These are phyloP conservation scores for Volucella inanis DNA, from an alignment of 2,888 invertebrate genomes.

Conservation along the genomic window DNA sequence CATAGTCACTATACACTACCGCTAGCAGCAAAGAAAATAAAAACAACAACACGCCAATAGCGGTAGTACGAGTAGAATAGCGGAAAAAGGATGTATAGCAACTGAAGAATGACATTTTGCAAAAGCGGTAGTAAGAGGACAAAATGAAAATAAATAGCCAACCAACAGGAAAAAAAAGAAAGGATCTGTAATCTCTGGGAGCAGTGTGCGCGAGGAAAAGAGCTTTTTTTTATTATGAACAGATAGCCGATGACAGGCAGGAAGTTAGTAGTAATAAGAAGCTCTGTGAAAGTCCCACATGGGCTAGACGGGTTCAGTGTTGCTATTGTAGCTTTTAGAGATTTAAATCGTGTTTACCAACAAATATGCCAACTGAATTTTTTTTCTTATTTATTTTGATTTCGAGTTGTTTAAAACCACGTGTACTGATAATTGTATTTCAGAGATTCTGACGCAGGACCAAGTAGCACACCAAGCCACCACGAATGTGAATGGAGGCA, in stretches of 20 bases:
- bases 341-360: background rate
- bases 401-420: too few relatives aligned
- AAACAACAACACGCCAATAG: conserved; percentile 14
- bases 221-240: conserved; percentile 57
- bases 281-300: conserved; percentile 32
- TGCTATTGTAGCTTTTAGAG: background rate
- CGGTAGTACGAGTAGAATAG: background rate
- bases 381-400: background rate
- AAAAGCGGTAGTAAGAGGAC: conserved; percentile 43
- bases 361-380: background rate
- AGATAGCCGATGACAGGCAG: conserved; percentile 61
- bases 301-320: conserved; percentile 19
- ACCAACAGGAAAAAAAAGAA: background rate
- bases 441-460: too few relatives aligned
- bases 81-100: conserved; percentile 52
- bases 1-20: conserved; percentile 38
- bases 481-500: too few relatives aligned
- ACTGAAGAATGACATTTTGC: conserved; percentile 57
- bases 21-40: background rate
- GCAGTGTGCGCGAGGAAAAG: conserved; percentile 44
- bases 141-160: conserved; percentile 50
- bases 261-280: conserved; percentile 42
- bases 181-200: conserved; percentile 40
- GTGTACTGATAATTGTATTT: too few relatives aligned
- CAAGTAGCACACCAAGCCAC: too few relatives aligned